Conservation (phyloP, 2,113 vertebrate species). For the Channa maculata region DNA sequence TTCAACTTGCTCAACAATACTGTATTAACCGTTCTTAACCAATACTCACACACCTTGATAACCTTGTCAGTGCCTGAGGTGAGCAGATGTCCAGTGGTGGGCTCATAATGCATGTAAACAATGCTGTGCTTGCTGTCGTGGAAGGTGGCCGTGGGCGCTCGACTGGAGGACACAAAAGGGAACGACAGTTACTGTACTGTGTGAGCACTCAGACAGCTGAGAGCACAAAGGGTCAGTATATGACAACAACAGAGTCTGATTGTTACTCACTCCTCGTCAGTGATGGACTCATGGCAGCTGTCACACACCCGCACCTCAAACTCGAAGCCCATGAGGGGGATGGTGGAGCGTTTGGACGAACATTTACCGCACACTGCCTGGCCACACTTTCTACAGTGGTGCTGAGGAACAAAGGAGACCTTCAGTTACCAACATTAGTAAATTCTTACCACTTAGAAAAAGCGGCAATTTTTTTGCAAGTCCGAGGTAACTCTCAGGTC, state of each 20-base stretch:
- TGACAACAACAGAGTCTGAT: constrained; percentile 31
- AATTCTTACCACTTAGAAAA: too few species aligned
- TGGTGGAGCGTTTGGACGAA: constrained; percentile 95
- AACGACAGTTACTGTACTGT: neutral
- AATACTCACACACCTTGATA: constrained; percentile 89
- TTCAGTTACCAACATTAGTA: neutral
- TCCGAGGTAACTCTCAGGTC: too few species aligned
- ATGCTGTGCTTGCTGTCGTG: constrained; percentile 96
- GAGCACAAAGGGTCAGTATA: constrained; percentile 29
- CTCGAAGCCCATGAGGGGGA: constrained; percentile 98
- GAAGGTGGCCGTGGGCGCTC: constrained; percentile 95
- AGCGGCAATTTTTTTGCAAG: too few species aligned
- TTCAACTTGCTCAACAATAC: neutral
- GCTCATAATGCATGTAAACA: constrained; percentile 94
- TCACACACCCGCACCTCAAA: constrained; percentile 97
- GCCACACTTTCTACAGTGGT: constrained; percentile 98
- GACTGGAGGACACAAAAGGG: constrained; percentile 78
- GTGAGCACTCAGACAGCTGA: neutral
- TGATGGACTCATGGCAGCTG: constrained; percentile 95
- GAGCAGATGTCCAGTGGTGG: constrained; percentile 92
- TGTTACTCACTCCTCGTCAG: constrained; percentile 95
- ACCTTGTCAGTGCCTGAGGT: constrained; percentile 95
- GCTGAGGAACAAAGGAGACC: constrained; percentile 80
- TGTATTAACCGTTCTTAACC: constrained; percentile 1
- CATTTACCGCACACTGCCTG: constrained; percentile 96